Evolutionary conservation across 2,888 invertebrate species (phyloP), one percentile per base, ranked within the genome.

Genomic region (Teleiodes luculella): DNA sequence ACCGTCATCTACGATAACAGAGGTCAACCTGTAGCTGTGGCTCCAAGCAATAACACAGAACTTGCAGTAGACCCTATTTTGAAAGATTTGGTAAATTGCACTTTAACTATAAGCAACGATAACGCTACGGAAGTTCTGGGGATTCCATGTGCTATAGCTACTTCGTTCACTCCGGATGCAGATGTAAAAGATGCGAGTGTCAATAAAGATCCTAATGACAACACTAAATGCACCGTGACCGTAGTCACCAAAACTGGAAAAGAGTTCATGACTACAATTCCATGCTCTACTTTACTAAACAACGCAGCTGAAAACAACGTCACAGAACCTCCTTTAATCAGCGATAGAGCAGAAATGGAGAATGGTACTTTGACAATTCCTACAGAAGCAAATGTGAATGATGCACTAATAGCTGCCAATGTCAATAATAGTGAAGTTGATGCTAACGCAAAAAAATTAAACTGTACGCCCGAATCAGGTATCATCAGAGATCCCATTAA

Each of bases 131-230:
- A 90, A 74, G 76, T 90, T 11, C 68, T 90, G 18, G 85, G 82
- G 2, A 90, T 90, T 66, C 90, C 90, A 8, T 90, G 90, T 67
- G 79, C 89, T 18, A 90, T 90, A 16, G 90, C 90, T 46, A 86
- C 90, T 20, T 90, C 90, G 1, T 90, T 90, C 64, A 78, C 83
- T 6, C 89, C 89, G 5, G 83, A 90, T 30, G 82, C 87, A 39
- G 79, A 86, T 57, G 75, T 86, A 4, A 86, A 88, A 64, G 78
- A 83, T 36, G 62, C 73, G 7, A 69, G 72, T 53, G 61, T 64
- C 41, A 69, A 67, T 37, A 70, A 77, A 36, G 76, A 74, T 54
- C 60, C 72, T 30, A 67, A 70, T 5, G 85, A 87, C 59, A 80
- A 73, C 46, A 88, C 89, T 1, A 87, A 87, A 68, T 90, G 90